Evolutionary conservation across 2,113 vertebrate genomes (phyloP), one percentile per base, ranked within the genome.

Genomic region (Nothobranchius kuhntae): DNA sequence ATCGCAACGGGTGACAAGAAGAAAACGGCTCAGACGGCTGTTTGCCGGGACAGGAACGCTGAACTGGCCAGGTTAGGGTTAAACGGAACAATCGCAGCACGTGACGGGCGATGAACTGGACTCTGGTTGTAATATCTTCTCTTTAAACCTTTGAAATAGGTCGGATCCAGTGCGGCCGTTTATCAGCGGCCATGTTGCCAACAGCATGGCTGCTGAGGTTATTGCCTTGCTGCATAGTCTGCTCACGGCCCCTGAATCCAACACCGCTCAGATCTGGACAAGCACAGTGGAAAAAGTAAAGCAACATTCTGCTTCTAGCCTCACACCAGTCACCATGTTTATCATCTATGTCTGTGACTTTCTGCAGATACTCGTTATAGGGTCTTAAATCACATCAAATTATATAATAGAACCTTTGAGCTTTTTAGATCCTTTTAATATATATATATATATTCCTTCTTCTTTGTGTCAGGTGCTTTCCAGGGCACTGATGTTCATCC

Each of bases 131-230:
- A 55, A 72, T 6, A 7, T 21, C 45, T 71, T 21, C 46, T 50
- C 12, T 53, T 47, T 21, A 21, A 59, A 51, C 61, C 53, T 63
- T 52, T 15, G 10, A 2, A 12, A 1, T 47, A 99, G 98, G 81
- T 96, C 97, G 0, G 98, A 99, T 62, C 98, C 98, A 0, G 95
- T 99, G 30, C 91, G 98, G 52, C 97, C 98, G 0, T 99, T 99
- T 79, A 99, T 99, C 86, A 99, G 98, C 1, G 98, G 98, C 21
- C 98, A 99, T 0, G 98, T 99, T 38, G 98, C 98, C 4, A 99
- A 99, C 89, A 99, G 98, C 85, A 99, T 99, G 98, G 98, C 98
- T 3, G 96, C 98, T 1, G 98, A 99, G 86, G 97, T 99, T 68
- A 99, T 99, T 0, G 98, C 97, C 67, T 84, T 99, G 85, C 93